Evolutionary conservation across 2,797 vertebrate genomes (phyloP).

Genomic region (Sebastes nivosus): DNA sequence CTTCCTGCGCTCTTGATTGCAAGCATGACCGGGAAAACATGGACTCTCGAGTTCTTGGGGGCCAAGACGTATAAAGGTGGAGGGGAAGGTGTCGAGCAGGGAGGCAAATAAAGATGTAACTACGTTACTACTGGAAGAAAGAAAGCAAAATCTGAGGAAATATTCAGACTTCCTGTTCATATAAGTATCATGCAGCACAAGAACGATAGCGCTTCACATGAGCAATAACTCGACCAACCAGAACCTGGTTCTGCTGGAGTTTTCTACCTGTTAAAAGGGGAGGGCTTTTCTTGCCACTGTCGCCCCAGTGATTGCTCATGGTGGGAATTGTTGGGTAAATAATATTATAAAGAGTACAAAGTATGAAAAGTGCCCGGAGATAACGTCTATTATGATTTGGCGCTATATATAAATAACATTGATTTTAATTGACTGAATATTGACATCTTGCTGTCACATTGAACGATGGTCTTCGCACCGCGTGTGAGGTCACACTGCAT

Average conservation of each 20-base stretch:
- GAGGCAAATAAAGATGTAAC: not conserved
- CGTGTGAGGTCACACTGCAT: conserved; percentile 4
- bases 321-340: not conserved
- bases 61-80: not conserved
- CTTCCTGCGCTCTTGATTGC: not conserved
- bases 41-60: not conserved
- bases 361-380: not conserved
- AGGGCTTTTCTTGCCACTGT: not conserved
- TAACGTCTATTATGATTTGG: not conserved
- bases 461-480: not conserved
- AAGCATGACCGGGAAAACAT: not conserved
- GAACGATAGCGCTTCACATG: too few relatives aligned
- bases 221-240: too few relatives aligned
- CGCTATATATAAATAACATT: not conserved
- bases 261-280: not conserved
- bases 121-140: not conserved
- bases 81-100: not conserved
- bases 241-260: not conserved
- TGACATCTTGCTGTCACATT: not conserved
- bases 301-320: not conserved
- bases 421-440: not conserved
- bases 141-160: not conserved
- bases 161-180: not conserved
- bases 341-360: not conserved
- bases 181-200: not conserved